Evolutionary conservation across 2,888 invertebrate genomes (phyloP).

Genomic region (Camptogramma bilineatum): DNA sequence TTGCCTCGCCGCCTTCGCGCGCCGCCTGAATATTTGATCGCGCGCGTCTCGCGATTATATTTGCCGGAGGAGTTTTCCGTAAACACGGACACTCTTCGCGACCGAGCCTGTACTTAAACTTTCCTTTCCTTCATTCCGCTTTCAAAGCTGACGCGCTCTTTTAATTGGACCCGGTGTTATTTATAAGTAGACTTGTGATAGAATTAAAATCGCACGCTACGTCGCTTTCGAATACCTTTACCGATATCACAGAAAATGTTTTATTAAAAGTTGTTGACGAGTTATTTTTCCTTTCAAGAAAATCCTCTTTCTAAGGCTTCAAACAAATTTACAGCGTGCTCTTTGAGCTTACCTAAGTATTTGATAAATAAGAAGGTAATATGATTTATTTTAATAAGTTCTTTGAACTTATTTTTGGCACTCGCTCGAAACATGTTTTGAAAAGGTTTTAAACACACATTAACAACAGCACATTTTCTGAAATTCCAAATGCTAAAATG

Average conservation of each 20-base stretch:
- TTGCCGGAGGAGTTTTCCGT: constrained; percentile 83
- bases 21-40: constrained; percentile 84
- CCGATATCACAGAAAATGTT: constrained; percentile 61
- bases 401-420: constrained; percentile 15
- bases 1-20: constrained; percentile 78
- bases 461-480: not conserved
- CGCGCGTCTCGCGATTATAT: constrained; percentile 84
- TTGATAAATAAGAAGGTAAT: constrained; percentile 56
- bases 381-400: constrained; percentile 25
- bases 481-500: not conserved
- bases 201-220: constrained; percentile 82
- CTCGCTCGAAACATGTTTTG: constrained; percentile 11
- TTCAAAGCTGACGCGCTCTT: constrained; percentile 80
- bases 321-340: constrained; percentile 70
- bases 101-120: constrained; percentile 71
- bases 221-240: constrained; percentile 71
- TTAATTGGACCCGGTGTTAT: constrained; percentile 81
- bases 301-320: constrained; percentile 74
- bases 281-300: constrained; percentile 69
- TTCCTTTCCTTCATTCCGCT: constrained; percentile 76
- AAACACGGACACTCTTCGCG: constrained; percentile 81
- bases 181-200: constrained; percentile 81
- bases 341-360: constrained; percentile 56
- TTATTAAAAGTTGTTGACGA: constrained; percentile 76
- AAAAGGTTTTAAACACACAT: constrained; percentile 3